Conservation (phyloP, 2,888 invertebrate species). For the Mayetiola destructor region DNA sequence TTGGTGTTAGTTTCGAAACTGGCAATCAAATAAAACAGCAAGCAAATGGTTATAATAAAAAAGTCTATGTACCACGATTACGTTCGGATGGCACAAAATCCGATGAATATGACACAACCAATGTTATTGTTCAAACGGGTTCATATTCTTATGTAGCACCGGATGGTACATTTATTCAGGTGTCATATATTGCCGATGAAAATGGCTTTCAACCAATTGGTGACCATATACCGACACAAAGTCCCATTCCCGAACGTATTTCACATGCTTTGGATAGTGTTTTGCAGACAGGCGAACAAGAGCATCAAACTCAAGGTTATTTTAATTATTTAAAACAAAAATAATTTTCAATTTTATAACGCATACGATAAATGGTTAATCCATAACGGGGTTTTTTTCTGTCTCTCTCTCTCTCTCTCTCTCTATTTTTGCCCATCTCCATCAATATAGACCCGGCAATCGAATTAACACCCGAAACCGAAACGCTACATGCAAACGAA, state of each 20-base stretch:
- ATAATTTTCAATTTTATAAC: no score
- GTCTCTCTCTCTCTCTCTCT: no score
- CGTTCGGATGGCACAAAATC: slow-evolving; percentile 35
- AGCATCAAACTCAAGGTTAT: no score
- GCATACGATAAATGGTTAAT: no score
- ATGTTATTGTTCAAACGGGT: slow-evolving; percentile 46
- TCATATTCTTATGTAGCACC: slow-evolving; percentile 56
- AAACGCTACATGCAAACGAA: no score
- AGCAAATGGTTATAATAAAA: slow-evolving; percentile 55
- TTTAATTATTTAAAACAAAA: no score
- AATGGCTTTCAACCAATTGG: slow-evolving; percentile 56
- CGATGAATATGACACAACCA: slow-evolving; percentile 41
- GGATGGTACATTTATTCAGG: slow-evolving; percentile 49
- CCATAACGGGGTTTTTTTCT: no score
- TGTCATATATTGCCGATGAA: slow-evolving; percentile 56
- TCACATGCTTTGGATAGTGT: slow-evolving; percentile 24
- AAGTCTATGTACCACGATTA: slow-evolving; percentile 36
- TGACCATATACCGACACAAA: slow-evolving; percentile 45
- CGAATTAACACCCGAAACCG: no score
- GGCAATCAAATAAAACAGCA: slow-evolving; percentile 64
- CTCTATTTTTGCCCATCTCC: no score
- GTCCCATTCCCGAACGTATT: slow-evolving; percentile 25
- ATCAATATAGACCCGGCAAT: no score
- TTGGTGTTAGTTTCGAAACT: slow-evolving; percentile 50
- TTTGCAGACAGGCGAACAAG: slow-evolving; percentile 16